Conservation (phyloP, 2,797 vertebrate genomes). For the Enteromius trimaculatus region DNA sequence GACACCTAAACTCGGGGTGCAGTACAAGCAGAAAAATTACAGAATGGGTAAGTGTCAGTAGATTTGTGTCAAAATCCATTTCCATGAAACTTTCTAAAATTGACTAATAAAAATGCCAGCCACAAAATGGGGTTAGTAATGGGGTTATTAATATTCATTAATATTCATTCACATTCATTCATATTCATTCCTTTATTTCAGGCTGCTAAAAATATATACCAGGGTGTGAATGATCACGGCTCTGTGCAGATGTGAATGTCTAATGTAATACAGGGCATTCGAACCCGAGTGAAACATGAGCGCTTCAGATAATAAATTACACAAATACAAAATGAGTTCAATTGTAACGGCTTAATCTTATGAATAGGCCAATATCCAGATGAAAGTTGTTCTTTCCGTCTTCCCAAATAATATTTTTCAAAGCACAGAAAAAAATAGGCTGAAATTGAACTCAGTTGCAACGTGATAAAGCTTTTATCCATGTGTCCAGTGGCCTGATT, state of each 20-base stretch:
- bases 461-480: slow-evolving; percentile 60
- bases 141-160: slow-evolving; percentile 62
- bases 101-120: slow-evolving; percentile 62
- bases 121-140: slow-evolving; percentile 56
- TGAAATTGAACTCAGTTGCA: slow-evolving; percentile 50
- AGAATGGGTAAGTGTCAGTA: slow-evolving; percentile 45
- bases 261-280: slow-evolving; percentile 16
- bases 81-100: slow-evolving; percentile 55
- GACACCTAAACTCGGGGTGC: slow-evolving; percentile 35
- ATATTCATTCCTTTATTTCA: slow-evolving; percentile 52
- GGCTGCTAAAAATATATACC: slow-evolving; percentile 53
- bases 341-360: slow-evolving; percentile 3
- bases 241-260: slow-evolving; percentile 18
- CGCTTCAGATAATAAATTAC: neutral
- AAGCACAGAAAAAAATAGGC: slow-evolving; percentile 44
- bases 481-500: slow-evolving; percentile 12
- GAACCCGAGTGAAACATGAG: slow-evolving; percentile 6
- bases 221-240: slow-evolving; percentile 41
- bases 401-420: neutral
- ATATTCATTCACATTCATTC: slow-evolving; percentile 55
- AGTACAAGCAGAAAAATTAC: slow-evolving; percentile 47
- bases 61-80: slow-evolving; percentile 61
- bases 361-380: slow-evolving; percentile 6
- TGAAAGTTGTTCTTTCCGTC: neutral
- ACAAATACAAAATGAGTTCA: slow-evolving; percentile 16